Evolutionary conservation across 1,140 invertebrate genomes (phyloP), one percentile per base, ranked within the genome.

Genomic region (Drosophila mayri): DNA sequence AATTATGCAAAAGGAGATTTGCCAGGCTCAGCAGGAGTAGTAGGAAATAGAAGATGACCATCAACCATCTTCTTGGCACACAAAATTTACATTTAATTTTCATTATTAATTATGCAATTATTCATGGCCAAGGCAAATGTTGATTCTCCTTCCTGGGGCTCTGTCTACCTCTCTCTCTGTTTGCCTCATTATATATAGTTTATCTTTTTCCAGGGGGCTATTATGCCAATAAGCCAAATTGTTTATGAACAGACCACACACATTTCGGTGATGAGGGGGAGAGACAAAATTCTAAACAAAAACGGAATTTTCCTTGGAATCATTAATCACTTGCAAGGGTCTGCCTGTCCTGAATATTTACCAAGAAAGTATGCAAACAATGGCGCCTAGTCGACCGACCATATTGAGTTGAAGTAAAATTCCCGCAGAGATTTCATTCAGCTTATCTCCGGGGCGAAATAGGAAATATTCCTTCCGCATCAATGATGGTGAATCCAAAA

Each of bases 1-100:
- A 90, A 90, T 88, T 88, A 88, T 90, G 85, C 85, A 88, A 81
- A 81, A 81, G 66, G 60, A 73, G 79, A 88, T 88, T 87, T 83
- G 71, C 62, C 38, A 32, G 52, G 47, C 52, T 50, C 32, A 32
- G 49, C n/a, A 50, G 28, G 28, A 38, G 30, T 18, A 20, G 12
- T 1, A 14, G 8, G 18, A 20, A 14, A 10, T 8, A 28, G 28
- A 22, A 5, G 2, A 22, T 16, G 50, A 5, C 20, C 35, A 38
- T 30, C 28, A 30, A 30, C 8, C 71, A 37, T 58, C 50, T 46
- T 52, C 32, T 67, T 44, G 46, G 28, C 6, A 41, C 61, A 41
- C 12, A 67, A 88, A 79, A 87, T 87, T 88, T 87, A 59, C 70
- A 90, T 81, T 88, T 85, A 85, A 88, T 90, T 85, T 85, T 43